Evolutionary conservation across 2,797 vertebrate species (phyloP).

Genomic region (Aldrovandia affinis): DNA sequence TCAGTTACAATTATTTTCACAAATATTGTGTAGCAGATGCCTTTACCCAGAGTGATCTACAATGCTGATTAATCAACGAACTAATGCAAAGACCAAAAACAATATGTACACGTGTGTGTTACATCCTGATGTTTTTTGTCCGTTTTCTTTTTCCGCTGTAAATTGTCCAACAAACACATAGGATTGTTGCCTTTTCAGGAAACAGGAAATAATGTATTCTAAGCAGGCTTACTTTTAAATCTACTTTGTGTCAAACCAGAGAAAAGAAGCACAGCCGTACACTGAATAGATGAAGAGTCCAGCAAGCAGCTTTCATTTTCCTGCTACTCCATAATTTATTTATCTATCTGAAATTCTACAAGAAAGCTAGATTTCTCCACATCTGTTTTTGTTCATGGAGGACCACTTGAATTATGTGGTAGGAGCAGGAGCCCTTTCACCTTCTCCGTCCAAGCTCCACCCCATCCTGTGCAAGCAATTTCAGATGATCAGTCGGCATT

Average conservation of each 20-base stretch:
- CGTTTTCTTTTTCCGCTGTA: too few species aligned
- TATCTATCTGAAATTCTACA: not conserved
- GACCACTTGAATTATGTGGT: too few species aligned
- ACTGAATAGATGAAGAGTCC: not conserved
- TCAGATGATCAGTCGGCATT: not conserved
- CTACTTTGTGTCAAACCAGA: not conserved
- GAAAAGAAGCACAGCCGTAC: not conserved
- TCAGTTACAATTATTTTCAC: too few species aligned
- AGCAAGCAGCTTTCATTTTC: not conserved
- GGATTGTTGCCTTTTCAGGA: too few species aligned
- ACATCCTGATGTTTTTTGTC: too few species aligned
- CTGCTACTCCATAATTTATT: constrained; percentile 3
- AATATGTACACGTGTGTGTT: too few species aligned
- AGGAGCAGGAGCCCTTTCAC: not conserved
- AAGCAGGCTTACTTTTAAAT: not conserved
- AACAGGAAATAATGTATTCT: too few species aligned
- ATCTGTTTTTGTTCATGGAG: too few species aligned
- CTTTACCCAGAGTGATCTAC: not conserved
- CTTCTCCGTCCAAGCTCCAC: not conserved
- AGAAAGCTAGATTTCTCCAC: too few species aligned
- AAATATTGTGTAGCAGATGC: not conserved
- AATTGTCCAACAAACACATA: too few species aligned
- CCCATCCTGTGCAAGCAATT: not conserved
- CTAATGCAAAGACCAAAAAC: not conserved
- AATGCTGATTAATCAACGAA: not conserved